Percentiles rank a stretch among this genome's conserved stretches.
These are phyloP conservation scores for Ectobius pallidus DNA, from an alignment of 2,888 invertebrate genomes.

Conservation along the genomic window DNA sequence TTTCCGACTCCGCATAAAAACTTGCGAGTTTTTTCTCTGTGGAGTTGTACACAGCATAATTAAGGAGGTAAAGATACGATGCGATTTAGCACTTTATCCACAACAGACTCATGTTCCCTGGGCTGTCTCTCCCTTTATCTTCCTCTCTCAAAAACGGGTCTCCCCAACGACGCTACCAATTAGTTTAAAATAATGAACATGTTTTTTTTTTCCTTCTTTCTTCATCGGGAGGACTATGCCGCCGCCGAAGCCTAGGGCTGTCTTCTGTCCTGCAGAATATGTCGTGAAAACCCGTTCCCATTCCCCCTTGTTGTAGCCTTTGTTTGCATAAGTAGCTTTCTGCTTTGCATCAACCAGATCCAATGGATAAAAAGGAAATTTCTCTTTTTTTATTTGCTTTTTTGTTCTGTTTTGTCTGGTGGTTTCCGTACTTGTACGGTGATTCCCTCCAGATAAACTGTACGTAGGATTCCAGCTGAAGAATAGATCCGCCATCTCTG, in stretches of 20 bases:
- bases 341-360: conserved; percentile 16
- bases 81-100: conserved; percentile 4
- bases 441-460: conserved; percentile 18
- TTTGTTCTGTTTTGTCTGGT: neutral
- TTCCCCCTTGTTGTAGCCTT: too few species aligned
- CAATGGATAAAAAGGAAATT: conserved; percentile 18
- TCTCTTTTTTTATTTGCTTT: conserved; percentile 1
- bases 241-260: neutral
- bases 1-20: too few species aligned
- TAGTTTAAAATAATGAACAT: conserved; percentile 16
- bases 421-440: neutral
- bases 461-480: neutral
- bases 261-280: neutral
- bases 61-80: neutral
- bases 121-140: neutral
- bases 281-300: neutral
- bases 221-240: neutral
- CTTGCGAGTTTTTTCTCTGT: too few species aligned
- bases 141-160: neutral
- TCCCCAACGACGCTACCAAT: conserved; percentile 10
- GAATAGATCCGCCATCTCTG: neutral
- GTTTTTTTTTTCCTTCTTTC: neutral
- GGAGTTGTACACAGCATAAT: neutral
- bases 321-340: neutral
- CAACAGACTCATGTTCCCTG: too few species aligned